Percentiles rank a stretch among this genome's conserved stretches.
Evolutionary conservation across 2,113 vertebrate genomes (phyloP).

Genomic region (Pelmatolapia mariae): DNA sequence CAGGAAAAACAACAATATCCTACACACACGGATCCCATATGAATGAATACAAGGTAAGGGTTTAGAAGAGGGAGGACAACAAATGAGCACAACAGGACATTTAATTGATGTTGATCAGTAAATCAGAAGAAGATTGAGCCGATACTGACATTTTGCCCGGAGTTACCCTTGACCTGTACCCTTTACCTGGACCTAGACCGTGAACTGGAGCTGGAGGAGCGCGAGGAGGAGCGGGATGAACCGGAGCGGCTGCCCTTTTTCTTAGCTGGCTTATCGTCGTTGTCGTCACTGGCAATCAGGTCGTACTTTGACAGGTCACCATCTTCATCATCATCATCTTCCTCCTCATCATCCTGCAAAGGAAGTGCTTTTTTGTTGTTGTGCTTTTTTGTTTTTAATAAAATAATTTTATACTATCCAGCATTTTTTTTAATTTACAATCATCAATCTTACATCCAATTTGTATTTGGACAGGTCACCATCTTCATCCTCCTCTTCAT

Average conservation of each 20-base stretch:
- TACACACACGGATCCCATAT: not conserved
- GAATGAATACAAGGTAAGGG: not conserved
- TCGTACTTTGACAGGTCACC: constrained; percentile 96
- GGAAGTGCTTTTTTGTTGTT: not conserved
- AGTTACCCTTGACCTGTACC: constrained; percentile 99
- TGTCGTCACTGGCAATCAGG: constrained; percentile 88
- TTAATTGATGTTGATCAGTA: constrained; percentile 52
- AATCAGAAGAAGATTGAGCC: constrained; percentile 82
- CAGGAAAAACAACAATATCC: not conserved
- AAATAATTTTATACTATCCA: not conserved
- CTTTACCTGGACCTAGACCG: constrained; percentile 99
- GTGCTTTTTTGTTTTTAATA: not conserved
- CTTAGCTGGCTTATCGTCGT: constrained; percentile 76
- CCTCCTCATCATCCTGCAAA: constrained; percentile 76
- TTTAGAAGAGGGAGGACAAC: constrained; percentile 3
- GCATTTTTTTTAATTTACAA: not conserved
- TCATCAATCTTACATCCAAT: constrained; percentile 78
- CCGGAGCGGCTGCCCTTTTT: constrained; percentile 83
- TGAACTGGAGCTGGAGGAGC: constrained; percentile 89
- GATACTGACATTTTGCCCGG: constrained; percentile 99
- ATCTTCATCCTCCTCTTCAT: constrained; percentile 89
- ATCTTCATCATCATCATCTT: constrained; percentile 80
- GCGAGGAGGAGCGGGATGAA: constrained; percentile 84
- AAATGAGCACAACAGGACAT: constrained; percentile 28
- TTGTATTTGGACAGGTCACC: constrained; percentile 98